Percentiles rank a stretch among this genome's conserved stretches.
phyloP scores from a whole-genome alignment of 2,888 invertebrate genomes.

The Sarcophaga subvicina region DNA sequence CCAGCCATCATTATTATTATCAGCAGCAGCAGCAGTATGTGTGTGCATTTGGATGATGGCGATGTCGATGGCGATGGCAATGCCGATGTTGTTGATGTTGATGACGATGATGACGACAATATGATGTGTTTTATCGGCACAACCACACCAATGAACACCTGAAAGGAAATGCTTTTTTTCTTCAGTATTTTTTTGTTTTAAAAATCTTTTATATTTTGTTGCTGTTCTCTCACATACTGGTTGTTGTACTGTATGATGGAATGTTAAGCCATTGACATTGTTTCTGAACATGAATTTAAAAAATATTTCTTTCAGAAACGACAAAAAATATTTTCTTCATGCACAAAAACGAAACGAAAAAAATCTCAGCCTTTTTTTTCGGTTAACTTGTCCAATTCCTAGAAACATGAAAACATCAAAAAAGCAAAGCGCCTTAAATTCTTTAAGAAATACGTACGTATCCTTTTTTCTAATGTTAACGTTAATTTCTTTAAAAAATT shows the following conservation, averaged over 20 bases:
- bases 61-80: conserved; percentile 30
- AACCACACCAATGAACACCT: conserved; percentile 68
- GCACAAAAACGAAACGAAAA: conserved; percentile 28
- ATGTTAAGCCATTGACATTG: conserved; percentile 70
- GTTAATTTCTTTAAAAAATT: background rate
- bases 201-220: conserved; percentile 37
- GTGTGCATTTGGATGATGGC: background rate
- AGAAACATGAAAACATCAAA: conserved; percentile 49
- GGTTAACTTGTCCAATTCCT: conserved; percentile 22
- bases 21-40: conserved; percentile 3
- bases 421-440: conserved; percentile 28
- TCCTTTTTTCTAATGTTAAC: conserved; percentile 23
- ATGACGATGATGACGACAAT: conserved; percentile 62
- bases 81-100: conserved; percentile 42
- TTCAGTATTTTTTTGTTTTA: conserved; percentile 15
- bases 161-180: conserved; percentile 69
- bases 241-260: conserved; percentile 31
- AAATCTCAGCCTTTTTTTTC: background rate
- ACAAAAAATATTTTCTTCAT: conserved; percentile 14
- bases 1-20: conserved; percentile 6
- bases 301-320: conserved; percentile 2
- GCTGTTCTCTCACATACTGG: conserved; percentile 38
- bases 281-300: conserved; percentile 65
- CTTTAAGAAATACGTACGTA: conserved; percentile 1
- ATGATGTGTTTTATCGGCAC: conserved; percentile 63